Conservation (phyloP, 2,888 invertebrate species). For the Hypsopygia costalis region DNA sequence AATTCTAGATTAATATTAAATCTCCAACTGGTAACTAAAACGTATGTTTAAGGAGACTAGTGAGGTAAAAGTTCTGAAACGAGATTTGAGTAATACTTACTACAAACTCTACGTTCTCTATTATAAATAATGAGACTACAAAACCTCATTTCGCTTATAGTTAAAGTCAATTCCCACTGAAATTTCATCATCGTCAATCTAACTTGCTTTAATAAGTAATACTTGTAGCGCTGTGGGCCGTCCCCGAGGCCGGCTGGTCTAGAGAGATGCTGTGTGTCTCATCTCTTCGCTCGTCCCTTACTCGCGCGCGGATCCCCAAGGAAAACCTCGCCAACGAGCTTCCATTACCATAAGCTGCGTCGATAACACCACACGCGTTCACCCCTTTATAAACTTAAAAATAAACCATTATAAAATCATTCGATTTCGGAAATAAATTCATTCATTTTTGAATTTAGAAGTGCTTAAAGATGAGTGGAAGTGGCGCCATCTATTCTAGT, state of each 20-base stretch:
- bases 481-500: slow-evolving; percentile 68
- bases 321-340: slow-evolving; percentile 50
- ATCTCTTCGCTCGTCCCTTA: slow-evolving; percentile 59
- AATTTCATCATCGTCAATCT: slow-evolving; percentile 79
- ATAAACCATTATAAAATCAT: slow-evolving; percentile 17
- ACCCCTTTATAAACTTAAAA: slow-evolving; percentile 20
- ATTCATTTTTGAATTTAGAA: slow-evolving; percentile 23
- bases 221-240: slow-evolving; percentile 58
- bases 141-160: slow-evolving; percentile 67
- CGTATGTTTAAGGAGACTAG: too few species aligned
- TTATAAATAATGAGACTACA: slow-evolving; percentile 63
- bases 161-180: slow-evolving; percentile 77
- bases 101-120: background rate
- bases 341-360: slow-evolving; percentile 49
- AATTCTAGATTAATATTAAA: too few species aligned
- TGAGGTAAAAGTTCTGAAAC: too few species aligned
- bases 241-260: slow-evolving; percentile 59
- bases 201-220: slow-evolving; percentile 74
- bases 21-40: too few species aligned
- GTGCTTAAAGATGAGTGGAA: slow-evolving; percentile 19
- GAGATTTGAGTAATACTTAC: too few species aligned
- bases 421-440: slow-evolving; percentile 7
- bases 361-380: slow-evolving; percentile 34
- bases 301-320: slow-evolving; percentile 59
- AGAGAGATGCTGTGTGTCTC: slow-evolving; percentile 67